Conservation (phyloP, 1,140 invertebrate genomes). For the Archivesica marissinica region DNA sequence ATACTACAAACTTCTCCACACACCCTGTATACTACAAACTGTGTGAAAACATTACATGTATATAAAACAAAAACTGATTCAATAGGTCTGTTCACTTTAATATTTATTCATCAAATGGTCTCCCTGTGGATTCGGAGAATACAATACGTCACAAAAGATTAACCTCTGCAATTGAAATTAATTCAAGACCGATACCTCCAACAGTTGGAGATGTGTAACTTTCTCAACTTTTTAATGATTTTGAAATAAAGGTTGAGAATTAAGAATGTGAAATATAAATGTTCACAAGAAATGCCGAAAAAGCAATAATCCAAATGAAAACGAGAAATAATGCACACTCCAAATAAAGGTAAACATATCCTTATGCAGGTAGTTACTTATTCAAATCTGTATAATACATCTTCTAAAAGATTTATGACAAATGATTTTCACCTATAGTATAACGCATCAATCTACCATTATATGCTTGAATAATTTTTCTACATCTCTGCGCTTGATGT, state of each 20-base stretch:
- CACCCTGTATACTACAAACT: not conserved
- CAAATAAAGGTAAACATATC: no score
- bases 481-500: not conserved
- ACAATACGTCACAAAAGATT: not conserved
- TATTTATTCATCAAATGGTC: not conserved
- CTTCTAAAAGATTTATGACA: conserved; percentile 5
- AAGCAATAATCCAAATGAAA: no score
- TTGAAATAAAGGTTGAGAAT: no score
- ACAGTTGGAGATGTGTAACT: not conserved
- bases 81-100: not conserved
- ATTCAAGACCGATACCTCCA: not conserved
- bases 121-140: not conserved
- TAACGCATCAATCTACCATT: not conserved
- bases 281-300: no score
- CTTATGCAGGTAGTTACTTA: no score
- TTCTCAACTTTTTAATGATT: no score
- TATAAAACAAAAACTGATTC: no score
- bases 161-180: not conserved
- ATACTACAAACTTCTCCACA: no score
- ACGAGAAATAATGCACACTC: no score
- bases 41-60: no score
- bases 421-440: not conserved
- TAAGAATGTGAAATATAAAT: no score
- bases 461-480: not conserved
- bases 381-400: no score